These are phyloP conservation scores for Dromiciops gliroides DNA, from an alignment of 2,113 vertebrate genomes.

Conservation along the genomic window DNA sequence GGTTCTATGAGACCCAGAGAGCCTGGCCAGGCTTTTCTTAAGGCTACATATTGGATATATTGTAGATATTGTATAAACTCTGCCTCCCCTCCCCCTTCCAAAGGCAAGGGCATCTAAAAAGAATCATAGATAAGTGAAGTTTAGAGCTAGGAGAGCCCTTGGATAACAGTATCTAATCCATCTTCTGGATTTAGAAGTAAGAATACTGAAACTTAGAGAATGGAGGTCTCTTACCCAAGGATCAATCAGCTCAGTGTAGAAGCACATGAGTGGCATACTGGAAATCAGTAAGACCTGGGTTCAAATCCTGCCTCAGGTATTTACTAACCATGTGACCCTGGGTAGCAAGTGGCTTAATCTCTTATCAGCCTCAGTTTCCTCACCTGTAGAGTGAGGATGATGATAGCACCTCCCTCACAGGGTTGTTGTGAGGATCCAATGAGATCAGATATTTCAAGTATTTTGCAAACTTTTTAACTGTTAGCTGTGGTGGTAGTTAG, in stretches of 20 bases:
- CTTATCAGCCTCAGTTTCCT: background rate
- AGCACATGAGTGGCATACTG: background rate
- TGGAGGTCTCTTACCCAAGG: background rate
- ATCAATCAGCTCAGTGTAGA: background rate
- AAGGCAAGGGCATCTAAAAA: background rate
- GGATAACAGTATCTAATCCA: background rate
- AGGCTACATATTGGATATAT: background rate
- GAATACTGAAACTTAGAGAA: background rate
- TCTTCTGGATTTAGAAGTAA: background rate
- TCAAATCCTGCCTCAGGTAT: background rate
- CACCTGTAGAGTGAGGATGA: background rate
- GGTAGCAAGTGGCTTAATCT: background rate
- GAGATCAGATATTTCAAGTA: background rate
- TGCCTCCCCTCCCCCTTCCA: background rate
- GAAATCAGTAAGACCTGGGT: background rate
- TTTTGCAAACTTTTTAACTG: background rate
- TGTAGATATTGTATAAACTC: background rate
- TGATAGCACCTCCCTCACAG: background rate
- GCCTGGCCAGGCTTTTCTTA: too few relatives aligned
- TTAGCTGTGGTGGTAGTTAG: background rate
- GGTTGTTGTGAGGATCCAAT: background rate
- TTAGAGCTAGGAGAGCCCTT: background rate
- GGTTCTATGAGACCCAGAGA: too few relatives aligned
- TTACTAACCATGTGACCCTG: background rate
- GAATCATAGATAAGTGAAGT: background rate